These are phyloP conservation scores for Hermaeophaga mercurialis DNA, from an alignment of 2,888 invertebrate genomes.

Conservation along the genomic window DNA sequence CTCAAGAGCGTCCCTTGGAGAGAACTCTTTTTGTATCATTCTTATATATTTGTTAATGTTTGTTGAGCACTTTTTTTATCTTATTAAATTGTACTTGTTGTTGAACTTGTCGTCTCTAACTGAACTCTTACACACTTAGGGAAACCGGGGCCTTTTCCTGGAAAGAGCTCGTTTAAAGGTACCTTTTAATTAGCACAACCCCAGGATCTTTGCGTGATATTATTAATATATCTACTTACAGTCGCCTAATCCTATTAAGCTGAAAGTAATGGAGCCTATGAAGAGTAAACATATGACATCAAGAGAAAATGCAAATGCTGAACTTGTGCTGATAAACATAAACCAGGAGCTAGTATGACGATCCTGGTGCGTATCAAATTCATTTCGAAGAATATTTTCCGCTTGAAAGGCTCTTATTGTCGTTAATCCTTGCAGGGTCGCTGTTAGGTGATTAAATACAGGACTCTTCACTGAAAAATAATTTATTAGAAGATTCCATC, in stretches of 20 bases:
- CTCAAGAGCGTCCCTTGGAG: too few species aligned
- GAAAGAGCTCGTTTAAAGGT: too few species aligned
- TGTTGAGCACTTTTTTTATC: too few species aligned
- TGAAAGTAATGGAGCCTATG: constrained; percentile 67
- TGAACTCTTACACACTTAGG: too few species aligned
- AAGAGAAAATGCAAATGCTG: constrained; percentile 67
- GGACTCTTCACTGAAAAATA: constrained; percentile 74
- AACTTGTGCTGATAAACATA: constrained; percentile 65
- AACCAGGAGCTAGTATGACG: constrained; percentile 69
- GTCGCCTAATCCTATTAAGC: constrained; percentile 57
- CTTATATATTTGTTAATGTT: too few species aligned
- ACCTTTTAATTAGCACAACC: too few species aligned
- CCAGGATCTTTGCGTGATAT: too few species aligned
- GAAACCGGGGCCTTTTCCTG: too few species aligned
- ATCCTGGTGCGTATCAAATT: constrained; percentile 63
- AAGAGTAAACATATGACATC: constrained; percentile 68
- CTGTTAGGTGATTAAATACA: constrained; percentile 78
- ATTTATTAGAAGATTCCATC: not conserved
- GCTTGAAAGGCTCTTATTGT: constrained; percentile 78
- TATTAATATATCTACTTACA: constrained; percentile 11
- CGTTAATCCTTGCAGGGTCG: constrained; percentile 75
- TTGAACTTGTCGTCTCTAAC: too few species aligned
- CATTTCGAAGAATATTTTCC: constrained; percentile 64
- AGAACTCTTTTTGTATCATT: too few species aligned
- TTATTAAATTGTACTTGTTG: too few species aligned